phyloP scores from a whole-genome alignment of 1,140 invertebrate genomes.

The Rhagoletis zephyria region DNA sequence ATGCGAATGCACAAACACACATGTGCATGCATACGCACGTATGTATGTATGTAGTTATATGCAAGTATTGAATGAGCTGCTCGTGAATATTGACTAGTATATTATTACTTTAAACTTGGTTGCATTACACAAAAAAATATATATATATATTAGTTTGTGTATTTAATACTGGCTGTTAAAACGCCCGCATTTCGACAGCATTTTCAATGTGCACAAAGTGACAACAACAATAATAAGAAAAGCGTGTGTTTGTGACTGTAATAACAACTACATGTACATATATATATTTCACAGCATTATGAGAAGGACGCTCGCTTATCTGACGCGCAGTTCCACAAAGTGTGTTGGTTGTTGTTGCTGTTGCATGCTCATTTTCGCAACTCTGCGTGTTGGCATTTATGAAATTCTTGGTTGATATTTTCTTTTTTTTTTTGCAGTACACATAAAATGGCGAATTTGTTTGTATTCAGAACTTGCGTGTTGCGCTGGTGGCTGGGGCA shows the following conservation, averaged over 20 bases:
- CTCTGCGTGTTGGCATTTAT: background rate
- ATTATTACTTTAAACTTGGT: background rate
- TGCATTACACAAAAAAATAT: background rate
- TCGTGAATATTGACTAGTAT: background rate
- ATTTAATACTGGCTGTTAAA: background rate
- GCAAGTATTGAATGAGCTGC: background rate
- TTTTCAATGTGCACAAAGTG: background rate
- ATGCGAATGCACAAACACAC: background rate
- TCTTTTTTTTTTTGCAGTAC: background rate
- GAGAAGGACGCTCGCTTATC: constrained; percentile 14
- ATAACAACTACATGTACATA: background rate
- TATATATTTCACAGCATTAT: background rate
- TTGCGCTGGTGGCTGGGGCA: background rate
- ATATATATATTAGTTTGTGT: constrained; percentile 2
- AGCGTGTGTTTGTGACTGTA: too few species aligned
- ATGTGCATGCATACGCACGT: background rate
- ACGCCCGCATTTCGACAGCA: background rate
- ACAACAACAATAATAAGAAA: background rate
- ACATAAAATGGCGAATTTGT: constrained; percentile 26
- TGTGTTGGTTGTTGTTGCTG: background rate
- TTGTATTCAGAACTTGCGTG: background rate
- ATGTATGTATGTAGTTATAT: background rate
- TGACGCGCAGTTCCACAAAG: background rate
- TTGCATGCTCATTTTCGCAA: background rate
- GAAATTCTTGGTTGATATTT: background rate